Evolutionary conservation across 1,140 invertebrate species (phyloP).

Genomic region (Leptopilina boulardi): DNA sequence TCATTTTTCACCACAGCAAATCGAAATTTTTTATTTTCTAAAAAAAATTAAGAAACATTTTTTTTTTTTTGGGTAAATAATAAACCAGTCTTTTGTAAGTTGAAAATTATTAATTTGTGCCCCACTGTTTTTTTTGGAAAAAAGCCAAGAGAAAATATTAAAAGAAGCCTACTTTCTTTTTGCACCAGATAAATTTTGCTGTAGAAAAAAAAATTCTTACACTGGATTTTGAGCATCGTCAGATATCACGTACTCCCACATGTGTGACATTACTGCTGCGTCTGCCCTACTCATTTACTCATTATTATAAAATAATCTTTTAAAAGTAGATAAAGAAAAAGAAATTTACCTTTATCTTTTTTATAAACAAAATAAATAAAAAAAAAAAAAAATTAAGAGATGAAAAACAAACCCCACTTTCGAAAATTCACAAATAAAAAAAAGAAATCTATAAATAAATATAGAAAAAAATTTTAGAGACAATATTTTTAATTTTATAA

Average conservation of each 20-base stretch:
- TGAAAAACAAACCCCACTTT: too few species aligned
- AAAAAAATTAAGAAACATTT: too few species aligned
- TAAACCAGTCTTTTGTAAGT: too few species aligned
- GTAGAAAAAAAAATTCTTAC: conserved; percentile 76
- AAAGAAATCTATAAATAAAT: too few species aligned
- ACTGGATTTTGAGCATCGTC: conserved; percentile 79
- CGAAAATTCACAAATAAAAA: too few species aligned
- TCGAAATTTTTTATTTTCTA: too few species aligned
- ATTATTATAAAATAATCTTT: conserved; percentile 66
- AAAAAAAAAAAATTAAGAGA: not conserved
- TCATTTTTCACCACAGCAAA: too few species aligned
- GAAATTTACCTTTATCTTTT: too few species aligned
- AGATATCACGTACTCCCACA: conserved; percentile 89
- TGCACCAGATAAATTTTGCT: conserved; percentile 12
- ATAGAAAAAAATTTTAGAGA: too few species aligned
- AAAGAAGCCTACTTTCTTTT: not conserved
- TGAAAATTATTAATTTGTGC: too few species aligned
- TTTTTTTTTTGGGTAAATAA: too few species aligned
- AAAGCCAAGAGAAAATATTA: conserved; percentile 7
- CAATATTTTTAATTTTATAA: too few species aligned
- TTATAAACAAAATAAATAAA: not conserved
- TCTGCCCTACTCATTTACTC: conserved; percentile 86
- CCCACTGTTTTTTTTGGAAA: not conserved
- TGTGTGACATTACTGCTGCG: conserved; percentile 92
- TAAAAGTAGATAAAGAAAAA: conserved; percentile 37